These are phyloP conservation scores for Sturmia bella DNA, from an alignment of 2,888 invertebrate genomes.

Conservation along the genomic window DNA sequence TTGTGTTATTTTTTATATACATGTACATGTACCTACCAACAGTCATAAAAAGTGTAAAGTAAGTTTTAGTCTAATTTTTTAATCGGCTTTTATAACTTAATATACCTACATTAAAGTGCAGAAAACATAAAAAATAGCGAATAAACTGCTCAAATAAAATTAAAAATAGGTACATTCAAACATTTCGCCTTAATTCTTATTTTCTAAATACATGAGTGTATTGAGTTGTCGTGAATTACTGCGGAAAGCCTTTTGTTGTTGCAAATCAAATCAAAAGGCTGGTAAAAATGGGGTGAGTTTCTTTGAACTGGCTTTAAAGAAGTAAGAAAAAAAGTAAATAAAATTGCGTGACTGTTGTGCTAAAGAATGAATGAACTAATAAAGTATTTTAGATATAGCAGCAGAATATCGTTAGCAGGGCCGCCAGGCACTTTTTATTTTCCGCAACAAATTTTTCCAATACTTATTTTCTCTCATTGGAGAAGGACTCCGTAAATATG, in stretches of 20 bases:
- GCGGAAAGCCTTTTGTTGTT: constrained; percentile 73
- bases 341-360: background rate
- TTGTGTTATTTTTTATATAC: background rate
- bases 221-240: constrained; percentile 66
- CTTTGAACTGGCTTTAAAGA: background rate
- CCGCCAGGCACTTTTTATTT: too few relatives aligned
- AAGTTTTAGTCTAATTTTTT: constrained; percentile 15
- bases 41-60: constrained; percentile 14
- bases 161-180: background rate
- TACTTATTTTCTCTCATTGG: too few relatives aligned
- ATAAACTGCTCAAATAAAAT: constrained; percentile 12
- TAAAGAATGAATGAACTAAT: too few relatives aligned
- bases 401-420: too few relatives aligned
- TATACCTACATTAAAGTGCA: constrained; percentile 1
- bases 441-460: too few relatives aligned
- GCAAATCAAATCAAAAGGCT: constrained; percentile 73
- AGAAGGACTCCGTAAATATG: too few relatives aligned
- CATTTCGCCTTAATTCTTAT: constrained; percentile 13
- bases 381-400: too few relatives aligned
- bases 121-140: constrained; percentile 1
- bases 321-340: background rate
- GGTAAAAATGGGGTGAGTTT: constrained; percentile 80
- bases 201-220: constrained; percentile 64
- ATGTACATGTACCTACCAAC: background rate
- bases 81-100: constrained; percentile 32